These are phyloP conservation scores for Pagrus major DNA, from an alignment of 2,113 vertebrate species.

Conservation along the genomic window DNA sequence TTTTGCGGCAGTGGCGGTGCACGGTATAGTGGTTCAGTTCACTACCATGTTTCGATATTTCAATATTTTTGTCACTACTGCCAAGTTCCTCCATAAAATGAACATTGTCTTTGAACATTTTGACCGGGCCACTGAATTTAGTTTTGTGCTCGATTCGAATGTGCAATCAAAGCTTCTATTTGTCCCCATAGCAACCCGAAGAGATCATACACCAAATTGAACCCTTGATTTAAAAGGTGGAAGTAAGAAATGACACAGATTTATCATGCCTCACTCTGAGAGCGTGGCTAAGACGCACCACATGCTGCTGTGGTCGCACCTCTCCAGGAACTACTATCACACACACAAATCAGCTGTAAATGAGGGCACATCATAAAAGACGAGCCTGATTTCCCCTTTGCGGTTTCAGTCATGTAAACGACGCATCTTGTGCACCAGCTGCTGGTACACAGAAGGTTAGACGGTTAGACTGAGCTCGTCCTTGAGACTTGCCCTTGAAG, in stretches of 20 bases:
- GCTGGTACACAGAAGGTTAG: constrained; percentile 49
- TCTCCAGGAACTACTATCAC: constrained; percentile 1
- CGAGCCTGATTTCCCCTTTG: not conserved
- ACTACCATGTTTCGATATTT: too few species aligned
- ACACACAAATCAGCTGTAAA: not conserved
- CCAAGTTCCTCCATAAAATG: not conserved
- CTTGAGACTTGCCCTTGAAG: constrained; percentile 77
- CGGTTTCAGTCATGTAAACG: not conserved
- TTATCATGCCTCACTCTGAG: not conserved
- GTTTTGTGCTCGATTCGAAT: not conserved
- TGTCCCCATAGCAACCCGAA: constrained; percentile 3
- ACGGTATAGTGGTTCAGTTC: too few species aligned
- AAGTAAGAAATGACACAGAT: constrained; percentile 4
- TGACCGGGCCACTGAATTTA: not conserved
- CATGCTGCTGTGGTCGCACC: not conserved
- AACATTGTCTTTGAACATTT: not conserved
- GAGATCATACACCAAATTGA: not conserved
- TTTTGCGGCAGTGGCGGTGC: too few species aligned
- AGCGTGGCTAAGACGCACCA: not conserved
- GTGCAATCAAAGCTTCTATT: not conserved
- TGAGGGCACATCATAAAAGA: not conserved
- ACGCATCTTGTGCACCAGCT: constrained; percentile 13
- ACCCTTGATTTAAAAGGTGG: not conserved
- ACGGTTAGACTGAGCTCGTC: constrained; percentile 57
- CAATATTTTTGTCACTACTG: too few species aligned